Evolutionary conservation across 2,888 invertebrate species (phyloP), one percentile per base, ranked within the genome.

Genomic region (Noctua janthe): DNA sequence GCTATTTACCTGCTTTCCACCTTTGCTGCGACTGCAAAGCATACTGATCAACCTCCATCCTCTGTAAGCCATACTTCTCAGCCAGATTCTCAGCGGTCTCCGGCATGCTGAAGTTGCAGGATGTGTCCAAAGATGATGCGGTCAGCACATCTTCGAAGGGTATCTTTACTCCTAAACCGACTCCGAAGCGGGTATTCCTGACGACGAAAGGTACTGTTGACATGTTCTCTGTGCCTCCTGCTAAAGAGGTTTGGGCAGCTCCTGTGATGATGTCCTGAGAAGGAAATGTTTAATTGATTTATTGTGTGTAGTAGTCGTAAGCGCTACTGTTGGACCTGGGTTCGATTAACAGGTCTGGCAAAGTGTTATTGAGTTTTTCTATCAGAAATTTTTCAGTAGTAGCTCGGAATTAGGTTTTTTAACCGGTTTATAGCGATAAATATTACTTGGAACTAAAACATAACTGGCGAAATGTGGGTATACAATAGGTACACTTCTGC

Each of bases 191-290:
- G 35, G 98, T 96, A 92, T 98, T 98, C 76, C 99, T 97, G 0
- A 98, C 98, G 23, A 98, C 97, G 93, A 98, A 99, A 0, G 99
- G 99, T 10, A 98, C 97, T 90, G 98, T 98, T 23, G 99, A 99
- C 99, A 99, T 99, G 95, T 98, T 99, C 92, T 99, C 99, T 35
- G 98, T 98, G 5, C 99, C 99, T 51, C 99, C 99, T 47, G 99
- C 98, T 62, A 99, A 95, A 1, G 98, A 98, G 54, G 99, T 97
- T 90, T 98, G 97, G 2, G 99, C 98, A 84, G 98, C 98, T 72
- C 99, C 99, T 43, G 98, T 97, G 82, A 98, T 90, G 80, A 99
- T 99, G 92, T 99, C 99, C 98, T 98, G 91, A n/a, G 84, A 88
- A 39, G 8, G 0, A 11, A 59, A 59, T 35, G 10, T 56, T 47